These are phyloP conservation scores for Podotricha telesiphe DNA, from an alignment of 2,888 invertebrate species.

Conservation along the genomic window DNA sequence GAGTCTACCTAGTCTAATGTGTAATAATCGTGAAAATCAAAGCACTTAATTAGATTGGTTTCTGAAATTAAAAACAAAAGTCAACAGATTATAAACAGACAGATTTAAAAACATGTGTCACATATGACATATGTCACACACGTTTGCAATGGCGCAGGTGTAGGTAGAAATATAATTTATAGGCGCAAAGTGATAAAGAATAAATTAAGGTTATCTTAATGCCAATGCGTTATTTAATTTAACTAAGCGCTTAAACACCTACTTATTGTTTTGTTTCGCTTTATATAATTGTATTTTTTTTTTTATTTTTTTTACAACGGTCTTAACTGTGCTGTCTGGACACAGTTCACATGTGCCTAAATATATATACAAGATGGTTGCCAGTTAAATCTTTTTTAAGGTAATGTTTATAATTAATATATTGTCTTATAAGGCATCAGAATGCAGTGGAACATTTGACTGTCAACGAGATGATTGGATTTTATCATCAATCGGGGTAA, in stretches of 20 bases:
- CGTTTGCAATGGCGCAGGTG: slow-evolving; percentile 19
- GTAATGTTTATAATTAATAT: too few relatives aligned
- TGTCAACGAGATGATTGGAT: too few relatives aligned
- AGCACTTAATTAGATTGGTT: too few relatives aligned
- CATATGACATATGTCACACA: background rate
- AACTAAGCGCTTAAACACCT: background rate
- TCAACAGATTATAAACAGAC: background rate
- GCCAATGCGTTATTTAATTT: background rate
- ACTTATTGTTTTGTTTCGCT: slow-evolving; percentile 3
- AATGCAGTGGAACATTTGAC: too few relatives aligned
- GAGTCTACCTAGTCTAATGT: too few relatives aligned
- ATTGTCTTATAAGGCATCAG: too few relatives aligned
- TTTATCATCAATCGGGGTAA: too few relatives aligned
- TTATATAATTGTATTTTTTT: background rate
- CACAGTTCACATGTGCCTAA: too few relatives aligned
- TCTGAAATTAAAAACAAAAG: background rate
- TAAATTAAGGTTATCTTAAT: slow-evolving; percentile 34
- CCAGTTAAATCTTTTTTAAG: too few relatives aligned
- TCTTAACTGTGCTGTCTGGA: too few relatives aligned
- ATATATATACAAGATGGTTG: too few relatives aligned
- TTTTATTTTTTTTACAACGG: background rate
- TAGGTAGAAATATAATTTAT: slow-evolving; percentile 10
- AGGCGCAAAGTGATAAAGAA: slow-evolving; percentile 20
- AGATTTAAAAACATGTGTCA: background rate
- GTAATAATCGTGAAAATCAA: too few relatives aligned